A percentile compares a stretch with the other conserved stretches of the same genome.
phyloP scores from a whole-genome alignment of 2,113 vertebrate species.

The Oreotrochilus melanogaster region DNA sequence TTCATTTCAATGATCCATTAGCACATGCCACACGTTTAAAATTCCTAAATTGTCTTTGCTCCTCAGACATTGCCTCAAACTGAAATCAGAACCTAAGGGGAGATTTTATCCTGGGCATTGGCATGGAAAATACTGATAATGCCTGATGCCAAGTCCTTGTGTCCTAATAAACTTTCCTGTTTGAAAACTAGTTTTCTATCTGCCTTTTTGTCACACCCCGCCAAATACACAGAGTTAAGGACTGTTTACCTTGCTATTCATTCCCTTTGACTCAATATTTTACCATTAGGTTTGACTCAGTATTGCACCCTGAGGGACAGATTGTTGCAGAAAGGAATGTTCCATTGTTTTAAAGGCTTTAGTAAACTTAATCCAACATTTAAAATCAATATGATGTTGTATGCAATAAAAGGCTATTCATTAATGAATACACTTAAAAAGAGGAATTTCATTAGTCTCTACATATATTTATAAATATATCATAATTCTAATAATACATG shows the following conservation, averaged over 20 bases:
- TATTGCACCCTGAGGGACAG: not conserved
- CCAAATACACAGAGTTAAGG: constrained; percentile 42
- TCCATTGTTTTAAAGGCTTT: not conserved
- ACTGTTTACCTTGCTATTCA: constrained; percentile 1
- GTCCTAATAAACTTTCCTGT: constrained; percentile 34
- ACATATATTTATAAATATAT: not conserved
- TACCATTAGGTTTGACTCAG: not conserved
- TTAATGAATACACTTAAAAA: not conserved
- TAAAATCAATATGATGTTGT: not conserved
- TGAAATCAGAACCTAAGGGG: constrained; percentile 12
- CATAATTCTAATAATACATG: not conserved
- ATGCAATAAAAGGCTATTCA: not conserved
- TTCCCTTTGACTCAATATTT: constrained; percentile 16
- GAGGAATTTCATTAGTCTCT: not conserved
- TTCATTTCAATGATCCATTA: constrained; percentile 47
- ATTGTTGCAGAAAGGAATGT: not conserved
- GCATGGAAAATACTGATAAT: constrained; percentile 36
- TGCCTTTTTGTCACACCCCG: constrained; percentile 19
- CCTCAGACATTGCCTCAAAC: not conserved
- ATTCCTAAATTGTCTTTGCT: constrained; percentile 11
- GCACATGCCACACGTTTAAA: constrained; percentile 30
- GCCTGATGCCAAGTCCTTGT: not conserved
- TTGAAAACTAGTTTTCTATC: constrained; percentile 36
- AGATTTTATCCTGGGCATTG: constrained; percentile 3
- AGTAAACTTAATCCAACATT: not conserved